A percentile compares a stretch with the other conserved stretches of the same genome.
phyloP scores from a whole-genome alignment of 2,888 invertebrate species.

The Nephrotoma guestfalica region DNA sequence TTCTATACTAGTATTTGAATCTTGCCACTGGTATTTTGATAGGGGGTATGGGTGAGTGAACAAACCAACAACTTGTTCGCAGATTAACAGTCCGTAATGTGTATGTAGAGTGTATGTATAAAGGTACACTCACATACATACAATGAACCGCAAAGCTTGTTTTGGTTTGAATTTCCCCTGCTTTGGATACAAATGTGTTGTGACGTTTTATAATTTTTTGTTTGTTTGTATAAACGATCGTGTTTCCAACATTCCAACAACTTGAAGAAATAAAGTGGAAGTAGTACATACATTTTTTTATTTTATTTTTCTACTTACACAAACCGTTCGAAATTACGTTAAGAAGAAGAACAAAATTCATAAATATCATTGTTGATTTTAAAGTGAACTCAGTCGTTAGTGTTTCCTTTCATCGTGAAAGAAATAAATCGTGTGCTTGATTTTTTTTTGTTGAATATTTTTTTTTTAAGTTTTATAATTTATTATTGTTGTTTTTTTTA shows the following conservation, averaged over 20 bases:
- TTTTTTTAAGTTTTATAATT: not conserved
- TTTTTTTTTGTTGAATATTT: not conserved
- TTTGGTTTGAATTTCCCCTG: not conserved
- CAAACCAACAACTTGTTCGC: not conserved
- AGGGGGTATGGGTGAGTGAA: not conserved
- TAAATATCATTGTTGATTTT: not conserved
- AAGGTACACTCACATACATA: not conserved
- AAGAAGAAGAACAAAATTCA: not conserved
- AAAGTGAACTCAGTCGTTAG: not conserved
- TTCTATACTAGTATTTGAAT: not conserved
- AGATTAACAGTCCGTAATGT: not conserved
- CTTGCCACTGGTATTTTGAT: not conserved
- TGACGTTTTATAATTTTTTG: not conserved
- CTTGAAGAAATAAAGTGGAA: not conserved
- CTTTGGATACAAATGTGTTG: not conserved
- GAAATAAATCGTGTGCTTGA: not conserved
- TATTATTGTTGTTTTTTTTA: not conserved
- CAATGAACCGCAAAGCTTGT: not conserved
- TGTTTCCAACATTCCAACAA: not conserved
- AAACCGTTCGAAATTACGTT: too few species aligned
- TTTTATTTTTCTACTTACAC: not conserved
- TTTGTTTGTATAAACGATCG: not conserved
- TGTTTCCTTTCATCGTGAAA: not conserved
- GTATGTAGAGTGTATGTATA: too few species aligned
- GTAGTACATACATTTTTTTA: not conserved